Conservation (phyloP, 1,140 invertebrate species). For the Chironomus striatipennis region DNA sequence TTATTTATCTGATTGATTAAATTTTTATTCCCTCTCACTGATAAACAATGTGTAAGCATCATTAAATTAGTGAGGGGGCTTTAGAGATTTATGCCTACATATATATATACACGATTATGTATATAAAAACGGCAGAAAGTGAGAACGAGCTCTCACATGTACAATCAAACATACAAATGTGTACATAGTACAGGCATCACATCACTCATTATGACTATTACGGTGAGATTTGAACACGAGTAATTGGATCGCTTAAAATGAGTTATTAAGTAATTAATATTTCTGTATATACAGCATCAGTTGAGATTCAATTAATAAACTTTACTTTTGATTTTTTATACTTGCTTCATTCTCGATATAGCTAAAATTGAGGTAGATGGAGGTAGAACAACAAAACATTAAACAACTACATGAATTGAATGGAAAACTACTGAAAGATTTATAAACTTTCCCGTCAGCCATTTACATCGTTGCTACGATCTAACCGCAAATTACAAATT, state of each 20-base stretch:
- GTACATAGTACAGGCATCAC: neutral
- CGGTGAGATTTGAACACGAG: neutral
- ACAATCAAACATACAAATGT: too few relatives aligned
- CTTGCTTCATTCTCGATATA: too few relatives aligned
- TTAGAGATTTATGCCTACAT: neutral
- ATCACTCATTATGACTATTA: slow-evolving; percentile 3
- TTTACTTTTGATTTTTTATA: neutral
- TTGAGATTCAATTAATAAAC: neutral
- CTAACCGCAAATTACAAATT: too few relatives aligned
- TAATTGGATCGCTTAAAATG: slow-evolving; percentile 9
- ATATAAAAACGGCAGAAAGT: too few relatives aligned
- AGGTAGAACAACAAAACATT: neutral
- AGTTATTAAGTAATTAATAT: slow-evolving; percentile 10
- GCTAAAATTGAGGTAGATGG: too few relatives aligned
- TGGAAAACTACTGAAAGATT: neutral
- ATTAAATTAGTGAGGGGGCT: neutral
- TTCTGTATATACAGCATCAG: neutral
- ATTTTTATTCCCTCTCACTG: neutral
- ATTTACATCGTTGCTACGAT: too few relatives aligned
- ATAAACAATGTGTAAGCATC: slow-evolving; percentile 8
- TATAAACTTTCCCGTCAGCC: neutral
- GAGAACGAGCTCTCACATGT: too few relatives aligned
- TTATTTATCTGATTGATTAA: slow-evolving; percentile 10
- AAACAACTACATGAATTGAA: neutral
- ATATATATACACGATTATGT: neutral